Evolutionary conservation across 35 echinoderm and acorn worm species (phyloP).

Genomic region (Ophioderma brevispina): DNA sequence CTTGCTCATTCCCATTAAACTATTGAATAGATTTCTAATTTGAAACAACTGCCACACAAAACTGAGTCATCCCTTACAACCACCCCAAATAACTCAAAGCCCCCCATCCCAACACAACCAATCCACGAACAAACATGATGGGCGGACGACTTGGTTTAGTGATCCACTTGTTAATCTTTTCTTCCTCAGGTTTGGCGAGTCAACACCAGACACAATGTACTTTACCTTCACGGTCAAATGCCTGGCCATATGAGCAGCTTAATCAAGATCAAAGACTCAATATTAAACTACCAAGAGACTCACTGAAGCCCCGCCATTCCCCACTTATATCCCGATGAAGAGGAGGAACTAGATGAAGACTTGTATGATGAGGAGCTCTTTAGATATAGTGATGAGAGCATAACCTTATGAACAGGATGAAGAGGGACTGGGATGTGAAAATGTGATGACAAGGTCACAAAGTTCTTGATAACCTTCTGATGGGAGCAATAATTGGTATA

Average conservation of each 20-base stretch:
- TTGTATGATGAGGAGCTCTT: conserved; percentile 55
- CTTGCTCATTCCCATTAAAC: too few relatives aligned
- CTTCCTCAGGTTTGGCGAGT: conserved; percentile 72
- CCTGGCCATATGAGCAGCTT: conserved; percentile 61
- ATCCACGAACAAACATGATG: too few relatives aligned
- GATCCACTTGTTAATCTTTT: too few relatives aligned
- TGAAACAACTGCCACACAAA: too few relatives aligned
- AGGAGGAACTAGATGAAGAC: conserved; percentile 60
- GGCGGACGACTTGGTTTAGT: too few relatives aligned
- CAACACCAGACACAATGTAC: conserved; percentile 90
- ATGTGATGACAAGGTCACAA: too few relatives aligned
- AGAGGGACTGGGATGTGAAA: conserved; percentile 2
- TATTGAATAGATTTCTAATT: too few relatives aligned
- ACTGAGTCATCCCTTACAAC: too few relatives aligned
- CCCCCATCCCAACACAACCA: too few relatives aligned
- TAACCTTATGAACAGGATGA: conserved; percentile 68
- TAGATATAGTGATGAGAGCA: conserved; percentile 50
- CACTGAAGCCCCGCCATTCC: conserved; percentile 70
- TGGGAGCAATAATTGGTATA: too few relatives aligned
- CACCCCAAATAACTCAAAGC: too few relatives aligned
- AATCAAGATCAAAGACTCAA: conserved; percentile 78
- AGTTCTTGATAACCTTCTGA: too few relatives aligned
- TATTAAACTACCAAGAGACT: not conserved
- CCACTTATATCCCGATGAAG: conserved; percentile 71
- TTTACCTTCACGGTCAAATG: conserved; percentile 71